Conservation (phyloP, 2,113 vertebrate genomes). For the Ceyx cyanopectus region DNA sequence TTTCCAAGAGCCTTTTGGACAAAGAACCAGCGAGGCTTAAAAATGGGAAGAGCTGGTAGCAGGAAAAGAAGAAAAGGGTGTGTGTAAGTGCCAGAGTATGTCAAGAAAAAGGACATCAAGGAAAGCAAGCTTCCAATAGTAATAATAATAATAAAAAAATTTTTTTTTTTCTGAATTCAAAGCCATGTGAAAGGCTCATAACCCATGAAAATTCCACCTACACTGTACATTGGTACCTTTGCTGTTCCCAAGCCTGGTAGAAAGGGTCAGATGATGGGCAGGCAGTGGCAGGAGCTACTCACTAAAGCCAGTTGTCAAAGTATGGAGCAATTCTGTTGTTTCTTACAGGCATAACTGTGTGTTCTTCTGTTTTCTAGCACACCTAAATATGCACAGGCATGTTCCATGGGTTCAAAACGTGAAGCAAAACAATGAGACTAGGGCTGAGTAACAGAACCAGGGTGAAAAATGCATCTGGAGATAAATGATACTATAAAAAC, state of each 20-base stretch:
- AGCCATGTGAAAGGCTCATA: background rate
- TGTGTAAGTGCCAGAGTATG: background rate
- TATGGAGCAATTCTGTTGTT: background rate
- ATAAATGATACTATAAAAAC: background rate
- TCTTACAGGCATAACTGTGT: background rate
- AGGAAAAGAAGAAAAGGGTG: background rate
- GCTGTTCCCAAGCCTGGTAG: accelerated
- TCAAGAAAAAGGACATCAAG: background rate
- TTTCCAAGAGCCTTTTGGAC: background rate
- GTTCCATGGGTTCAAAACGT: background rate
- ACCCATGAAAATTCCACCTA: accelerated
- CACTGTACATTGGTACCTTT: background rate
- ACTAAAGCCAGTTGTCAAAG: background rate
- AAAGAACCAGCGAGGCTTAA: background rate
- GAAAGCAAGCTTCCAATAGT: background rate
- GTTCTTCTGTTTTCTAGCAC: background rate
- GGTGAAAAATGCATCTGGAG: background rate
- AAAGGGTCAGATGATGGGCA: background rate
- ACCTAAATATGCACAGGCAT: background rate
- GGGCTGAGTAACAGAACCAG: background rate
- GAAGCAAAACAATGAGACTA: background rate
- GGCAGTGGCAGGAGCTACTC: background rate
- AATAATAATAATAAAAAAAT: no score
- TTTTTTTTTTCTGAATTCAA: no score
- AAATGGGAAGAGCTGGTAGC: background rate